Conservation (phyloP, 2,113 vertebrate genomes). For the Apistogramma diplotaenia region DNA sequence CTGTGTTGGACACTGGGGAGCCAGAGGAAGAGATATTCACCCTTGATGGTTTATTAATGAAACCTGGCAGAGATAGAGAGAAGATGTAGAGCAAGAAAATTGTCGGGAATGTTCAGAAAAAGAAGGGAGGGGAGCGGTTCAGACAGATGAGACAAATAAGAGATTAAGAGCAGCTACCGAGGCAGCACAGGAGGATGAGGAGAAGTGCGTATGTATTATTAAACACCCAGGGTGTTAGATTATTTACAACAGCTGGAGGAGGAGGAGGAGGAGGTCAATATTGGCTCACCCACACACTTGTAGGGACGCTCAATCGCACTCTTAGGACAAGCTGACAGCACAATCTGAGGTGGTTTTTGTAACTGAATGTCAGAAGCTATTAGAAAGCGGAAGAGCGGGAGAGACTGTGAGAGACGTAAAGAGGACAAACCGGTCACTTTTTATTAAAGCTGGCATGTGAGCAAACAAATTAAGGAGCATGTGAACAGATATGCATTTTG, state of each 20-base stretch:
- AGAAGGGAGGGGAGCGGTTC: not conserved
- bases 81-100: not conserved
- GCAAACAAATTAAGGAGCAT: slow-evolving; percentile 11
- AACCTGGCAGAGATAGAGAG: not conserved
- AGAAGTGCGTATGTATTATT: slow-evolving; percentile 49
- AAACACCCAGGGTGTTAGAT: slow-evolving; percentile 49
- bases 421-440: slow-evolving; percentile 33
- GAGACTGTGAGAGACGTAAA: slow-evolving; percentile 10
- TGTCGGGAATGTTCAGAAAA: not conserved
- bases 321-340: not conserved
- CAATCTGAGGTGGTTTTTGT: slow-evolving; percentile 28
- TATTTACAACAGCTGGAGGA: slow-evolving; percentile 60
- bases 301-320: not conserved
- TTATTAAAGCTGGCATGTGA: slow-evolving; percentile 17
- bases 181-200: not conserved
- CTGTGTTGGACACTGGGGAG: not conserved
- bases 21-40: slow-evolving; percentile 6
- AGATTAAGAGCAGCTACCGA: slow-evolving; percentile 2
- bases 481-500: not conserved
- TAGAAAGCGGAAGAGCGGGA: not conserved
- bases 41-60: slow-evolving; percentile 54
- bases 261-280: not conserved
- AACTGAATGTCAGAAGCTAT: slow-evolving; percentile 40
- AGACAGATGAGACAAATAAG: slow-evolving; percentile 14
- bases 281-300: not conserved